These are phyloP conservation scores for Damaliscus lunatus DNA, from an alignment of 2,113 vertebrate species.

Conservation along the genomic window DNA sequence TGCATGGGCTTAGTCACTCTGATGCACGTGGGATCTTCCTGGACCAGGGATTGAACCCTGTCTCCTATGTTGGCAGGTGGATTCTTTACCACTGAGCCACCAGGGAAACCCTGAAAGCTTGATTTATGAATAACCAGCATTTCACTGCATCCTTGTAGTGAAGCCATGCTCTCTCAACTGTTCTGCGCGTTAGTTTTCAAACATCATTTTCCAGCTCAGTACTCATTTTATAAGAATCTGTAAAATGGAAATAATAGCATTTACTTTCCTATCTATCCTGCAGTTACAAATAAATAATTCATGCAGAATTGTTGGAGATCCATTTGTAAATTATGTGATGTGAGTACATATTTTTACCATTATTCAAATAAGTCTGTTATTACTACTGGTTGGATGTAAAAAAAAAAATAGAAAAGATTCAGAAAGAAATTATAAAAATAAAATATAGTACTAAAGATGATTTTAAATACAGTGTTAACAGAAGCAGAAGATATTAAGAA, in stretches of 20 bases:
- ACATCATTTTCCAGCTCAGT: background rate
- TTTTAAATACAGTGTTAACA: background rate
- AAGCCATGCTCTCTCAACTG: background rate
- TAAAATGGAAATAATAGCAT: background rate
- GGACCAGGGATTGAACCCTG: background rate
- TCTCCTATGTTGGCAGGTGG: background rate
- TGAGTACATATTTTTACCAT: background rate
- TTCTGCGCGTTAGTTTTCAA: background rate
- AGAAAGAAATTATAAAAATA: background rate
- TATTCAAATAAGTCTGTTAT: constrained; percentile 18
- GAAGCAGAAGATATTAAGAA: background rate
- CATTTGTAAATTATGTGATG: constrained; percentile 20
- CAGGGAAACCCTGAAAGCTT: background rate
- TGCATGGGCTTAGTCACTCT: background rate
- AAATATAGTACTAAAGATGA: background rate
- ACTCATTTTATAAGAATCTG: background rate
- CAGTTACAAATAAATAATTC: constrained; percentile 31
- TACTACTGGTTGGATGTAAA: background rate
- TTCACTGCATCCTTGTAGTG: background rate
- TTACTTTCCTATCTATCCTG: constrained; percentile 21
- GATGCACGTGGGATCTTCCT: background rate
- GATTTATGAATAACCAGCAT: background rate
- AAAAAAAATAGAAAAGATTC: background rate
- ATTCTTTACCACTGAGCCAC: background rate
- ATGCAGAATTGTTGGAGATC: background rate